Percentiles rank a stretch among this genome's conserved stretches.
Evolutionary conservation across 2,113 vertebrate genomes (phyloP).

Genomic region (Mus pahari): DNA sequence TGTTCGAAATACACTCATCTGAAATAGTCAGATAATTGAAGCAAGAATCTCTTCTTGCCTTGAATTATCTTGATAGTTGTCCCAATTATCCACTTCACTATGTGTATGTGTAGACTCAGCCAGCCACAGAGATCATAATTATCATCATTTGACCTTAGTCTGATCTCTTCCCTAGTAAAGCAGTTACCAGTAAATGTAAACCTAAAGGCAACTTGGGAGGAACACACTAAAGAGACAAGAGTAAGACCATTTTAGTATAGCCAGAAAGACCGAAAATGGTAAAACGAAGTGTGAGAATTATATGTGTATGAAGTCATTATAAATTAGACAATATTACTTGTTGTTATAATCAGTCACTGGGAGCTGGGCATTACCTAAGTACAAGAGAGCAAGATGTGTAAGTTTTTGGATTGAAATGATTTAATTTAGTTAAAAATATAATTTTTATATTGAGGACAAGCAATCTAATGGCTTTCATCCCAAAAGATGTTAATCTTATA

Average conservation of each 20-base stretch:
- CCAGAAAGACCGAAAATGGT: slow-evolving; percentile 53
- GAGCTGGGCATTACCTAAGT: neutral
- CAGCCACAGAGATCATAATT: slow-evolving; percentile 59
- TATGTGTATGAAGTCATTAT: slow-evolving; percentile 12
- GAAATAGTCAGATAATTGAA: slow-evolving; percentile 74
- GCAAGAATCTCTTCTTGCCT: slow-evolving; percentile 43
- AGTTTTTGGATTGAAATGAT: neutral
- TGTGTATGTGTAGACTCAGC: slow-evolving; percentile 40
- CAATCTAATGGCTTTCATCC: neutral
- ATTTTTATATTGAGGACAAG: neutral
- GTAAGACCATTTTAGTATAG: neutral
- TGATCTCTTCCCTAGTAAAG: slow-evolving; percentile 49
- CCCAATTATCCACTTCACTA: slow-evolving; percentile 68
- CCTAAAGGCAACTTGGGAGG: slow-evolving; percentile 24
- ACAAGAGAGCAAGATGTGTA: neutral
- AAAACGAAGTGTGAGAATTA: slow-evolving; percentile 1
- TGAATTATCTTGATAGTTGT: slow-evolving; percentile 68
- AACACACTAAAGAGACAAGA: neutral
- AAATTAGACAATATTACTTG: slow-evolving; percentile 45
- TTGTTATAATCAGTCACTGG: slow-evolving; percentile 4
- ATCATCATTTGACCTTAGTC: slow-evolving; percentile 67
- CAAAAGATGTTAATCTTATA: slow-evolving; percentile 28
- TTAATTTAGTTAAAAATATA: slow-evolving; percentile 39
- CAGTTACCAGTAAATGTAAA: slow-evolving; percentile 59
- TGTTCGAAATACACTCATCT: slow-evolving; percentile 60